Percentiles rank a stretch among this genome's conserved stretches.
Evolutionary conservation across 2,797 vertebrate species (phyloP).

Genomic region (Pteronotus mesoamericanus): DNA sequence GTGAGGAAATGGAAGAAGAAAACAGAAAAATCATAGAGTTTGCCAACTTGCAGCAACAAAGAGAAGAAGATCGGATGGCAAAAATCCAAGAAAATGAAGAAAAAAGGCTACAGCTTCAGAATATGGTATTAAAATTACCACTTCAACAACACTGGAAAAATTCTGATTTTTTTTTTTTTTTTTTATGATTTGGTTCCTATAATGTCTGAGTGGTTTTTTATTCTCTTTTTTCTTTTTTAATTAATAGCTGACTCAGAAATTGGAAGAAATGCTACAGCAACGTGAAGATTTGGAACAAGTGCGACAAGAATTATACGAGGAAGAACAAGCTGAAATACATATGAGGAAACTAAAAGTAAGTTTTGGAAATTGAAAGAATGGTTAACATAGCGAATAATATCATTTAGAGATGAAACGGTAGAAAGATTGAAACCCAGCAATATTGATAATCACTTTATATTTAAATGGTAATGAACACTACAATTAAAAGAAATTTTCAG

Average conservation of each 20-base stretch:
- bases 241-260: slow-evolving; percentile 86
- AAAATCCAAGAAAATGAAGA: slow-evolving; percentile 85
- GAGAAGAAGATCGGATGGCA: slow-evolving; percentile 85
- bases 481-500: neutral
- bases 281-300: slow-evolving; percentile 89
- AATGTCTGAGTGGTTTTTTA: slow-evolving; percentile 2
- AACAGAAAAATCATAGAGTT: slow-evolving; percentile 91
- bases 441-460: neutral
- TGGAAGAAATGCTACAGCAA: slow-evolving; percentile 84
- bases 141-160: neutral
- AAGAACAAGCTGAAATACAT: slow-evolving; percentile 87
- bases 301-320: slow-evolving; percentile 88
- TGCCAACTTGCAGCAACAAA: slow-evolving; percentile 82
- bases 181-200: neutral
- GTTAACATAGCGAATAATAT: neutral
- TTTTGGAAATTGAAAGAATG: neutral
- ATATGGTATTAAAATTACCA: slow-evolving; percentile 80
- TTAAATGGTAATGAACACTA: neutral
- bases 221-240: neutral
- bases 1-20: slow-evolving; percentile 91
- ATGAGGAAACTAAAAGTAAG: slow-evolving; percentile 88
- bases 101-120: slow-evolving; percentile 85
- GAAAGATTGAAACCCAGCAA: neutral
- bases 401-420: neutral
- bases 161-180: neutral